Evolutionary conservation across 1,140 invertebrate species (phyloP).

Genomic region (Aphaenogaster rudis): DNA sequence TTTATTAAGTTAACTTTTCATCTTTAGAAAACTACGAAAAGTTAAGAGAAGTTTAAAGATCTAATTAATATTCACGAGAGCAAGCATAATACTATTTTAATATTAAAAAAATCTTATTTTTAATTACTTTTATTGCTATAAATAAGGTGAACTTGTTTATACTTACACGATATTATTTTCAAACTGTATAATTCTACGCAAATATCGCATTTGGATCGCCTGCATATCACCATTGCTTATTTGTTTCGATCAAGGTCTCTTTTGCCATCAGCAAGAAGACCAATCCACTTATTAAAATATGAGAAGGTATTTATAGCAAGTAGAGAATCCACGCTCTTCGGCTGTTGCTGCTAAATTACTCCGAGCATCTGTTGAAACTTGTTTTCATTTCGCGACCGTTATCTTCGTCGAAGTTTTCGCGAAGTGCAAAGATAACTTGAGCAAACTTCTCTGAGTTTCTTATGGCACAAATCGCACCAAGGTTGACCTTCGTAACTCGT

Average conservation of each 20-base stretch:
- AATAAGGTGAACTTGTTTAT: not conserved
- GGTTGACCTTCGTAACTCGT: constrained; percentile 44
- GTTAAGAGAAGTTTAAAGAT: not conserved
- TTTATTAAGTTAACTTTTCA: not conserved
- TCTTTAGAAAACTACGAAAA: not conserved
- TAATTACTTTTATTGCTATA: not conserved
- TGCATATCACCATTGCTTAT: not conserved
- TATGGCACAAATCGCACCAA: not conserved
- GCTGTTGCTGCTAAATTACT: not conserved
- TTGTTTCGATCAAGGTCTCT: not conserved
- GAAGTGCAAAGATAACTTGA: constrained; percentile 50
- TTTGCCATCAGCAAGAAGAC: not conserved
- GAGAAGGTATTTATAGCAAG: constrained; percentile 1
- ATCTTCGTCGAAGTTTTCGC: constrained; percentile 44
- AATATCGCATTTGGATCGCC: not conserved
- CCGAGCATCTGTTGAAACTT: constrained; percentile 13
- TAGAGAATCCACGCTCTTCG: not conserved
- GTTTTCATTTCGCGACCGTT: constrained; percentile 37
- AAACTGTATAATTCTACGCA: not conserved
- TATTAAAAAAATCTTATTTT: not conserved
- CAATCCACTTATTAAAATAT: not conserved
- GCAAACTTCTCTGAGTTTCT: constrained; percentile 45
- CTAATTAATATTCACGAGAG: not conserved
- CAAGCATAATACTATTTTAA: not conserved
- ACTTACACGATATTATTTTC: not conserved